These are phyloP conservation scores for Dyspetes luteomarginatus DNA, from an alignment of 2,888 invertebrate species.

Conservation along the genomic window DNA sequence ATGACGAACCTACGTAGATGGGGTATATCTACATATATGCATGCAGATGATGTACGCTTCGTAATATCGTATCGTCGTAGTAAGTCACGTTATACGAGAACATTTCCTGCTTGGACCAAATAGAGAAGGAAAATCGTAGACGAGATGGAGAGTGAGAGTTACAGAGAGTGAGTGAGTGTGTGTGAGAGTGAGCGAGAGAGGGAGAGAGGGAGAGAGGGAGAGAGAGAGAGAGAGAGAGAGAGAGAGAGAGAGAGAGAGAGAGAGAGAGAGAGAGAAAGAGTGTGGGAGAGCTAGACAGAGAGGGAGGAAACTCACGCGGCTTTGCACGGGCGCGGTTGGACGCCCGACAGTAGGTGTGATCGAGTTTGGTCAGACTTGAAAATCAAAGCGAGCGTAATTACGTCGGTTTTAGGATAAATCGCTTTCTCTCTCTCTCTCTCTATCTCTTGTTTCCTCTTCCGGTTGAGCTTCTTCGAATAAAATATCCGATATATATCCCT, in stretches of 20 bases:
- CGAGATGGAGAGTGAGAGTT: conserved; percentile 22
- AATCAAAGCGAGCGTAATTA: conserved; percentile 63
- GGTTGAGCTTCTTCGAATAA: background rate
- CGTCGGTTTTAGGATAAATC: conserved; percentile 27
- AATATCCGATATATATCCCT: background rate
- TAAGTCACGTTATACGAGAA: conserved; percentile 25
- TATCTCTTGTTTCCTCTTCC: background rate
- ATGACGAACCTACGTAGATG: conserved; percentile 68
- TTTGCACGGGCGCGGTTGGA: conserved; percentile 55
- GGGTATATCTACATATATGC: conserved; percentile 13
- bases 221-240: conserved; percentile 8
- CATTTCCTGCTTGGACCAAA: conserved; percentile 9
- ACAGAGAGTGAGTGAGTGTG: background rate
- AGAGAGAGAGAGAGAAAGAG: conserved; percentile 1
- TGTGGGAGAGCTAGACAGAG: background rate
- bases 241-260: too few relatives aligned
- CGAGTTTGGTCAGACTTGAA: conserved; percentile 60
- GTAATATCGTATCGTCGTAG: conserved; percentile 28
- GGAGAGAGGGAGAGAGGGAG: conserved; percentile 1
- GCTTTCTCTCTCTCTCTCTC: background rate
- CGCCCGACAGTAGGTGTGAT: conserved; percentile 57
- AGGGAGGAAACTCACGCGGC: conserved; percentile 25
- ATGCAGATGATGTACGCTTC: background rate
- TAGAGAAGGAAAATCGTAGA: conserved; percentile 19
- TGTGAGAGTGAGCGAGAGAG: conserved; percentile 14